Evolutionary conservation across 2,888 invertebrate genomes (phyloP), one percentile per base, ranked within the genome.

Genomic region (Drosophila ustulata): DNA sequence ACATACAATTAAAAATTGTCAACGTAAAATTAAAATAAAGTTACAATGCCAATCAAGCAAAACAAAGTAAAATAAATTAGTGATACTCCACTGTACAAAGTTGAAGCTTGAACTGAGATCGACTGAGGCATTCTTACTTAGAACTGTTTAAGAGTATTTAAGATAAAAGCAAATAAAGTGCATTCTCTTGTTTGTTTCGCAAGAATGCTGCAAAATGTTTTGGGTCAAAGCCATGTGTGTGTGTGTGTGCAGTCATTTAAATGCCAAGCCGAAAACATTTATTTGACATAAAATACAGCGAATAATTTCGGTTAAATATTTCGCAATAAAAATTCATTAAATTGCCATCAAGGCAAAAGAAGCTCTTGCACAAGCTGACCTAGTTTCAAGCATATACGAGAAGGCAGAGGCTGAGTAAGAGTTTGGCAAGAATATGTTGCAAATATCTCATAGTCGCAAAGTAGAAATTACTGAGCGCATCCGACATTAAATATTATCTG

Each of bases 301-400:
- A 70, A 79, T 75, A 57, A 67, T 71, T 84, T 71, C 64, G 66
- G 67, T 68, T 65, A 61, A 81, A 68, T 71, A 73, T 81, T 65
- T 67, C 70, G 64, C 53, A 64, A 77, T 69, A 72, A 83, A 82
- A 80, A 71, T 86, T 50, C 71, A 73, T 70, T 72, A 70, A 59
- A 61, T 63, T 59, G 65, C 58, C 50, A 64, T 64, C 66, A 61
- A 49, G n/a, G 13, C 25, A 41, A 62, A 47, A 51, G 67, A 18
- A 65, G 50, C 25, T 23, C 37, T 45, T 39, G 51, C 59, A 70
- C 58, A 66, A 57, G 52, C 53, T 85, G 80, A 71, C 70, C 63
- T 51, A 72, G 66, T 83, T 71, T 52, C 50, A 47, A 61, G 43
- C 43, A n/a, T 52, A 47, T 28, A 45, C 18, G 34, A 26, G 6